Conservation (phyloP, 2,113 vertebrate genomes). For the Otocyon megalotis region DNA sequence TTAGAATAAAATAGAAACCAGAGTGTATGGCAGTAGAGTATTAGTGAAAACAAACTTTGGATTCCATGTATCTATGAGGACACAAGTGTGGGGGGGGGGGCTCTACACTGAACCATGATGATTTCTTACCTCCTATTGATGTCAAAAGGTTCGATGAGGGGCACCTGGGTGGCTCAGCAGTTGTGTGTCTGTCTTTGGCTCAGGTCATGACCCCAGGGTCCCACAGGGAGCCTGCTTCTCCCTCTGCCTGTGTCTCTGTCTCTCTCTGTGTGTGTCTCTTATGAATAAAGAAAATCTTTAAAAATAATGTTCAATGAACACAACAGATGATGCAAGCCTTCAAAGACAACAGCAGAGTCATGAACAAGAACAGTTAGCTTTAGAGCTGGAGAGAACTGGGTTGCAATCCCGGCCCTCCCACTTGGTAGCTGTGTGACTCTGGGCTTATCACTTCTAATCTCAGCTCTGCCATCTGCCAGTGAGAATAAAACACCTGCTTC, state of each 20-base stretch:
- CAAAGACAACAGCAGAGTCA: background rate
- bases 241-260: too few species aligned
- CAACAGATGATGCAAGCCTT: background rate
- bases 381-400: background rate
- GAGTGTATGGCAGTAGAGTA: background rate
- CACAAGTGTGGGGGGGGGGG: rapidly evolving
- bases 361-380: background rate
- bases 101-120: background rate
- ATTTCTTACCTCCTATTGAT: background rate
- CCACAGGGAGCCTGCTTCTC: too few species aligned
- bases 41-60: background rate
- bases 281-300: too few species aligned
- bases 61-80: background rate
- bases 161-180: too few species aligned
- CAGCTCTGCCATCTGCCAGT: background rate
- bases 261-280: too few species aligned
- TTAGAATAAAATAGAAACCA: background rate
- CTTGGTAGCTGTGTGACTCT: background rate
- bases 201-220: too few species aligned
- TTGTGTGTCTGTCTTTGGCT: too few species aligned
- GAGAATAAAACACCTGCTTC: background rate
- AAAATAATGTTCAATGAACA: background rate
- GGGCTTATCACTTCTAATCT: too few species aligned
- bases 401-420: background rate
- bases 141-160: background rate